Percentiles rank a stretch among this genome's conserved stretches.
These are phyloP conservation scores for Ctenochaetus hawaiiensis DNA, from an alignment of 2,797 vertebrate genomes.

Conservation along the genomic window DNA sequence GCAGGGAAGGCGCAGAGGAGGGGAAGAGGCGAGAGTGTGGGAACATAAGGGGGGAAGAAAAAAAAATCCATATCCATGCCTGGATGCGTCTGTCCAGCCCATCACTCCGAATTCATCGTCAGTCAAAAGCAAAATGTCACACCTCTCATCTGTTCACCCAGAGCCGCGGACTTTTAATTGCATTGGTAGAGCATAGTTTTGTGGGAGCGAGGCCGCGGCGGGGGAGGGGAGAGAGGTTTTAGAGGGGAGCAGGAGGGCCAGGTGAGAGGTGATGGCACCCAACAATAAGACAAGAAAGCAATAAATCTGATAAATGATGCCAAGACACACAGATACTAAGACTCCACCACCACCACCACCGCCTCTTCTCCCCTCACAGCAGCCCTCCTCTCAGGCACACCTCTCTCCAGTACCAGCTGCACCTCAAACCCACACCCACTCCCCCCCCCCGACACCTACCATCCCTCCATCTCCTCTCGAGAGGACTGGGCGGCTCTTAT, in stretches of 20 bases:
- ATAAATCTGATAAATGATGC: slow-evolving; percentile 86
- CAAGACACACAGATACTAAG: slow-evolving; percentile 66
- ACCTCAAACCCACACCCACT: slow-evolving; percentile 27
- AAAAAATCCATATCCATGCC: slow-evolving; percentile 77
- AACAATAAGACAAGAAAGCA: slow-evolving; percentile 81
- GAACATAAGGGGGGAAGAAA: slow-evolving; percentile 25
- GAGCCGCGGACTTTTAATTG: slow-evolving; percentile 77
- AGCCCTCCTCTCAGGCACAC: slow-evolving; percentile 46
- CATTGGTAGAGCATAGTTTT: slow-evolving; percentile 57
- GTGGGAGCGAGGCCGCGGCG: slow-evolving; percentile 44
- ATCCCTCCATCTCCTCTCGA: slow-evolving; percentile 62
- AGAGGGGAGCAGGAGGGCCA: slow-evolving; percentile 43
- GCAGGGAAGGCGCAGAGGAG: slow-evolving; percentile 27
- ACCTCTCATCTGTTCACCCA: slow-evolving; percentile 72
- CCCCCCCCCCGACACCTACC: slow-evolving; percentile 37
- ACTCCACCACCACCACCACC: slow-evolving; percentile 35
- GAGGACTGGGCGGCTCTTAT: slow-evolving; percentile 72
- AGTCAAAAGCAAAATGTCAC: slow-evolving; percentile 79
- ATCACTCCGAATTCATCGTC: slow-evolving; percentile 75
- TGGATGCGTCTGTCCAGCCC: slow-evolving; percentile 56
- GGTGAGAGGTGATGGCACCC: slow-evolving; percentile 61
- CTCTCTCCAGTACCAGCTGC: slow-evolving; percentile 49
- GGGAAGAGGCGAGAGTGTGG: slow-evolving; percentile 26
- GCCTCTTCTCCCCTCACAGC: slow-evolving; percentile 30
- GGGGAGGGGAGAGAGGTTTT: slow-evolving; percentile 20